Evolutionary conservation across 2,113 vertebrate genomes (phyloP), one percentile per base, ranked within the genome.

Genomic region (Sigmodon hispidus): DNA sequence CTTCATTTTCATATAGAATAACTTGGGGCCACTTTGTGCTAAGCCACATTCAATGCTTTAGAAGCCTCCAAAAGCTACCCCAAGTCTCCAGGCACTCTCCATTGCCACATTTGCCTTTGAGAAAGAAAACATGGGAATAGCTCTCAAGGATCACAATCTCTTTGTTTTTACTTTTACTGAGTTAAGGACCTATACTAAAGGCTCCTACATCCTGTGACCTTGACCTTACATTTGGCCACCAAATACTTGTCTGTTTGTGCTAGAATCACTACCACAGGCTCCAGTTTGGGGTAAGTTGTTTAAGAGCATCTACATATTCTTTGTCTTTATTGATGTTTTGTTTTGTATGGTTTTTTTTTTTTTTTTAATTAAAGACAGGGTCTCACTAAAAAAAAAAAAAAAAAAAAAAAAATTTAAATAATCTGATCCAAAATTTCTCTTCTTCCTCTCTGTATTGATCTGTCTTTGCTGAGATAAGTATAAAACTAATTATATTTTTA

Each of bases 391-490:
- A n/a, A n/a, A n/a, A n/a, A n/a, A n/a, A n/a, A n/a, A n/a, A n/a
- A n/a, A n/a, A n/a, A n/a, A n/a, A n/a, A n/a, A n/a, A n/a, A n/a
- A n/a, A n/a, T n/a, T 59, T 81, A 94, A 87, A 73, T 61, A 21
- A 67, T 70, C 61, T 94, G 52, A 40, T 86, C 72, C 19, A 81
- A 67, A 95, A 85, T 36, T 65, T 90, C 24, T 92, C 59, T 86
- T 90, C 76, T 85, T 90, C 19, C 81, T 83, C 72, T 59, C 81
- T 40, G 50, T 40, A n/a, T 67, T 36, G 80, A 89, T 48, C 43
- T 91, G 34, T 59, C 72, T 93, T 93, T 89, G 59, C 77, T 67
- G 48, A 94, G 75, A 93, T 87, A 94, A 86, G 36, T 72, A 85
- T 85, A 65, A 81, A 72, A 40, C 65, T 34, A 34, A 50, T 34